Percentiles rank a stretch among this genome's conserved stretches.
Evolutionary conservation across 2,888 invertebrate genomes (phyloP).

Genomic region (Apotomis capreana): DNA sequence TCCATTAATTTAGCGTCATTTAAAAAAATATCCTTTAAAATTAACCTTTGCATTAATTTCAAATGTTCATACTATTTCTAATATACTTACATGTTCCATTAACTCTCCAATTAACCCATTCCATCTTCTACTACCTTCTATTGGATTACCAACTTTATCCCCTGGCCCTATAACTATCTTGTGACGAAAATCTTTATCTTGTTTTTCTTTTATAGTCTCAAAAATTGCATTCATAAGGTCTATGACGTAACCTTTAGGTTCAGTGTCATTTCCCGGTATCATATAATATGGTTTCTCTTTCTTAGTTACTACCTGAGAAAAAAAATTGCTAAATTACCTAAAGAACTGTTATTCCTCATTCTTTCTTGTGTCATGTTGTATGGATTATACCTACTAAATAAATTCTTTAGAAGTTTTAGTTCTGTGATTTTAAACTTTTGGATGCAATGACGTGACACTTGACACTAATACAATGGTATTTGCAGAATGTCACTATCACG

Average conservation of each 20-base stretch:
- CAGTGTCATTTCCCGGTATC: constrained; percentile 57
- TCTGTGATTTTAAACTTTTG: no score
- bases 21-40: no score
- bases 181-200: constrained; percentile 78
- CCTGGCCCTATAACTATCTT: constrained; percentile 86
- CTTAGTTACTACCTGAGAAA: constrained; percentile 83
- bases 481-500: no score
- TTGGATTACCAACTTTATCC: constrained; percentile 86
- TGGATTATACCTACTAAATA: no score
- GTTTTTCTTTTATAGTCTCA: constrained; percentile 56
- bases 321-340: not conserved
- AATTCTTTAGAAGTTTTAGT: no score
- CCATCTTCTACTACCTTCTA: constrained; percentile 88
- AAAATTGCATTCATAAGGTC: constrained; percentile 92
- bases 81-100: constrained; percentile 86
- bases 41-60: no score
- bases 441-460: no score
- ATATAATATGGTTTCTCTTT: constrained; percentile 64
- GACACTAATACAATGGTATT: no score
- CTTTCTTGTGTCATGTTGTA: no score
- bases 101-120: constrained; percentile 89
- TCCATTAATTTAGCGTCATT: no score
- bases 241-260: constrained; percentile 92
- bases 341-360: not conserved
- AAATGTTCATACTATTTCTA: not conserved